phyloP scores from a whole-genome alignment of 1,140 invertebrate genomes.

The Monomorium pharaonis region DNA sequence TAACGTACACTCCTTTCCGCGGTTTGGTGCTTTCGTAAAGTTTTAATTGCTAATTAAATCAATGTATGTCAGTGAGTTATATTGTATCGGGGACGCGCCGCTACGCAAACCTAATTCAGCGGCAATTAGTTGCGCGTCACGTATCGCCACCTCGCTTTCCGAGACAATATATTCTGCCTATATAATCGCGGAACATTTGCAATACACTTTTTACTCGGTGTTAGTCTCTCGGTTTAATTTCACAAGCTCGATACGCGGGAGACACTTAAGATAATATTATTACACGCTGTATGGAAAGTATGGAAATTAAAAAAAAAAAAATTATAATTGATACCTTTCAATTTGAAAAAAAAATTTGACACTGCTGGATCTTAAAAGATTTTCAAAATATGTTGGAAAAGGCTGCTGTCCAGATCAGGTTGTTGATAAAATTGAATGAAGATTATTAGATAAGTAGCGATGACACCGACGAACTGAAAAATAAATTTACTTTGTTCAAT shows the following conservation, averaged over 20 bases:
- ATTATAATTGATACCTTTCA: too few relatives aligned
- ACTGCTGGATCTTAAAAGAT: too few relatives aligned
- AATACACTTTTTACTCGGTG: neutral
- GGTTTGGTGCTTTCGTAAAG: conserved; percentile 5
- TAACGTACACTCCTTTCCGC: neutral
- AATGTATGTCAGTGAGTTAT: conserved; percentile 55
- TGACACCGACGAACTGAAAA: too few relatives aligned
- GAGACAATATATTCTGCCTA: neutral
- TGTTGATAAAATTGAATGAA: too few relatives aligned
- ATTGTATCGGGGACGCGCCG: conserved; percentile 8
- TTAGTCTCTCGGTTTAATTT: neutral
- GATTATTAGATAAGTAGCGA: too few relatives aligned
- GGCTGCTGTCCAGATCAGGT: too few relatives aligned
- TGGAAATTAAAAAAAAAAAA: too few relatives aligned
- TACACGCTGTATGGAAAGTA: too few relatives aligned
- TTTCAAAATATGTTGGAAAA: too few relatives aligned
- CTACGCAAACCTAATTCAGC: conserved; percentile 34
- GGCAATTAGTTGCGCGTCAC: conserved; percentile 46
- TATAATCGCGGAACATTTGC: neutral
- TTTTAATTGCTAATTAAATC: conserved; percentile 60
- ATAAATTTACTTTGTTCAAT: too few relatives aligned
- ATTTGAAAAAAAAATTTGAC: too few relatives aligned
- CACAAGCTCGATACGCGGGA: neutral
- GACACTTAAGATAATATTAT: neutral
- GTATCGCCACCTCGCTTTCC: neutral